These are phyloP conservation scores for Matsumurasca onukii DNA, from an alignment of 1,140 invertebrate species.

Conservation along the genomic window DNA sequence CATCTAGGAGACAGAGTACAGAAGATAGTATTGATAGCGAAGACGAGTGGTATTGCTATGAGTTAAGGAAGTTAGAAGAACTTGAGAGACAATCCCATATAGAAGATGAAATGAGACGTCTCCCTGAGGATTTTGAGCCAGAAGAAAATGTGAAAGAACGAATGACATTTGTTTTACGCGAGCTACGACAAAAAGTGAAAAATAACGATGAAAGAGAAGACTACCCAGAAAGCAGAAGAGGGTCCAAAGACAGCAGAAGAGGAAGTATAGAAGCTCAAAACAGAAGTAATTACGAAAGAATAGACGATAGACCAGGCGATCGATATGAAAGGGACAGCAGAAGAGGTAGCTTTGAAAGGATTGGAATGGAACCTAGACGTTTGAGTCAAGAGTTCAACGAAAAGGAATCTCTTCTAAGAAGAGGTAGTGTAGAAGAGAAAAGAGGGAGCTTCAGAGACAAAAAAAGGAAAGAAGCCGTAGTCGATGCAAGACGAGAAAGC, in stretches of 20 bases:
- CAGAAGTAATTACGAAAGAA: slow-evolving; percentile 20
- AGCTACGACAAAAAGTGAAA: slow-evolving; percentile 68
- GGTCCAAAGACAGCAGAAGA: slow-evolving; percentile 2
- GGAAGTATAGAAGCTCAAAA: slow-evolving; percentile 16
- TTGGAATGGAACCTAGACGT: slow-evolving; percentile 15
- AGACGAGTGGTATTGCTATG: slow-evolving; percentile 92
- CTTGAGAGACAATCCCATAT: slow-evolving; percentile 73
- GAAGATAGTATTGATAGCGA: slow-evolving; percentile 92
- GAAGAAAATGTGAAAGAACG: slow-evolving; percentile 70
- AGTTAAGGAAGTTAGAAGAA: slow-evolving; percentile 81
- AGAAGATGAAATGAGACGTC: slow-evolving; percentile 58
- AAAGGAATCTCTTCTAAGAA: slow-evolving; percentile 23
- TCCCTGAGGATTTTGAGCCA: slow-evolving; percentile 52
- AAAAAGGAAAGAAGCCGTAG: slow-evolving; percentile 1
- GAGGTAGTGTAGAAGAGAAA: slow-evolving; percentile 1
- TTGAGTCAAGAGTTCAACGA: slow-evolving; percentile 17
- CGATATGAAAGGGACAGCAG: slow-evolving; percentile 11
- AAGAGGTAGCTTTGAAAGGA: slow-evolving; percentile 25
- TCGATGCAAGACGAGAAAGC: slow-evolving; percentile 12
- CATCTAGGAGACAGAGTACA: slow-evolving; percentile 84
- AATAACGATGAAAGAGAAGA: slow-evolving; percentile 31
- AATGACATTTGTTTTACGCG: slow-evolving; percentile 74
- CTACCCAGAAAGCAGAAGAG: slow-evolving; percentile 7
- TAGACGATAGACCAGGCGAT: slow-evolving; percentile 18
- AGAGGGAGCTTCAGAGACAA: slow-evolving; percentile 17